Evolutionary conservation across 2,113 vertebrate genomes (phyloP).

Genomic region (Setophaga petechia): DNA sequence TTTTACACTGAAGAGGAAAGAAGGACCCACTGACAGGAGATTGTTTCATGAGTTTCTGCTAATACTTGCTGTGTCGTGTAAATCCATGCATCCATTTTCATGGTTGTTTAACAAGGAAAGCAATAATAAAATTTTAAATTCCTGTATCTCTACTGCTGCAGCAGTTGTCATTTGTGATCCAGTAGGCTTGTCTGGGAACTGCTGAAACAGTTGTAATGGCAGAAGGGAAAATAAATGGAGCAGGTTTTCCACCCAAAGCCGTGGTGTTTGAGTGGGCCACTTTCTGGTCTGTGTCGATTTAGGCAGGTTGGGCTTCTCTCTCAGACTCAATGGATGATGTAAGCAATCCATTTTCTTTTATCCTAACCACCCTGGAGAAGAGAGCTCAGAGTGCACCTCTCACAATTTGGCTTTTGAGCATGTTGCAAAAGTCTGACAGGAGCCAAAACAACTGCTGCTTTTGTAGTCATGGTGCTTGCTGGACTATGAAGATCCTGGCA

Average conservation of each 20-base stretch:
- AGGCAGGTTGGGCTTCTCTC: not conserved
- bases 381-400: not conserved
- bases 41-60: not conserved
- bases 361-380: not conserved
- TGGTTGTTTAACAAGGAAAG: not conserved
- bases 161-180: not conserved
- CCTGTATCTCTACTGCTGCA: not conserved
- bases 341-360: not conserved
- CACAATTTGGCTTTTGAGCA: not conserved
- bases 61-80: not conserved
- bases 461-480: not conserved
- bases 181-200: not conserved
- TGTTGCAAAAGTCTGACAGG: not conserved
- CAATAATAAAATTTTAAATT: not conserved
- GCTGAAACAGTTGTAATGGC: not conserved
- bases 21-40: not conserved
- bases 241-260: accelerated
- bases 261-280: not conserved
- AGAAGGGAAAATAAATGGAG: not conserved
- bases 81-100: not conserved
- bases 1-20: not conserved
- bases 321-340: not conserved
- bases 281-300: not conserved
- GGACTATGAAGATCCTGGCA: not conserved
- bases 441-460: not conserved